Evolutionary conservation across 2,888 invertebrate species (phyloP).

Genomic region (Macrostomum cliftonense): DNA sequence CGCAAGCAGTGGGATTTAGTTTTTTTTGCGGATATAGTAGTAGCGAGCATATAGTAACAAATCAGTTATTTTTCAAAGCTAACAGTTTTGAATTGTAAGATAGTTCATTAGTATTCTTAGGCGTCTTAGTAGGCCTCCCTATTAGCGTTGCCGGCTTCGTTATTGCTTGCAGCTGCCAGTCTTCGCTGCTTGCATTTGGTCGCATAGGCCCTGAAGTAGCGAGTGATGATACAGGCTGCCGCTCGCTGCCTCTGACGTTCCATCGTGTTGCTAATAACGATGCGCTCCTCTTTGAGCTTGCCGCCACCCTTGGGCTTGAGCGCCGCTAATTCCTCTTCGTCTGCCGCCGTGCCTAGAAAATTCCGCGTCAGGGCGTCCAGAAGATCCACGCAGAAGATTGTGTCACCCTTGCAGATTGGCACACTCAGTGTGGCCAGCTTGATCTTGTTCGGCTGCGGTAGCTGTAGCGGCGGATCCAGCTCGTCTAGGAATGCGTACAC

Average conservation of each 20-base stretch:
- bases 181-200: no score
- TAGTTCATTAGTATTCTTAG: no score
- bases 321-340: constrained; percentile 26
- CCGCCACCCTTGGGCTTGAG: constrained; percentile 4
- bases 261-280: constrained; percentile 9
- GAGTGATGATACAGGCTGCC: constrained; percentile 2
- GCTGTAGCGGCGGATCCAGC: constrained; percentile 77
- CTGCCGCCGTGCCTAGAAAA: constrained; percentile 89
- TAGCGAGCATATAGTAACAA: no score
- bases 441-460: constrained; percentile 93
- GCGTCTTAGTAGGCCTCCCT: no score
- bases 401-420: constrained; percentile 82
- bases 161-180: background rate
- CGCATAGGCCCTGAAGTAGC: background rate
- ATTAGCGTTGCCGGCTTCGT: no score
- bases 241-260: constrained; percentile 9
- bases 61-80: no score
- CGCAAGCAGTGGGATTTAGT: no score
- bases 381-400: constrained; percentile 94
- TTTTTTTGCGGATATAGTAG: no score
- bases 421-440: constrained; percentile 97
- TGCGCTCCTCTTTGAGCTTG: constrained; percentile 6
- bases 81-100: no score
- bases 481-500: constrained; percentile 85
- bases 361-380: constrained; percentile 91